A percentile compares a stretch with the other conserved stretches of the same genome.
phyloP scores from a whole-genome alignment of 1,140 invertebrate genomes.

The Epicauta chinensis region DNA sequence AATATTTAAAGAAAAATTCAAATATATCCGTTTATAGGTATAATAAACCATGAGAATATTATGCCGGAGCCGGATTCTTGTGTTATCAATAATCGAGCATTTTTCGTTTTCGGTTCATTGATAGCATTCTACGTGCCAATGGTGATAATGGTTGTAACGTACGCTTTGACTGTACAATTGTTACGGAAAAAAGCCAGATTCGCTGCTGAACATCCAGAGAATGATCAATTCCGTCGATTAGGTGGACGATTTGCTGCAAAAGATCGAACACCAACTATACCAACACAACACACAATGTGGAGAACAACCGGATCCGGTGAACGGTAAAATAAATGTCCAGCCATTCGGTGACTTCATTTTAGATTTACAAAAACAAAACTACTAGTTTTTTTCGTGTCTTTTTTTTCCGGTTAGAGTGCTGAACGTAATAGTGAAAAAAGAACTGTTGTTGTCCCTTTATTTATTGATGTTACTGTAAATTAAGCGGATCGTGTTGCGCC shows the following conservation, averaged over 20 bases:
- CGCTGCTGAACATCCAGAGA: constrained; percentile 55
- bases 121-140: constrained; percentile 92
- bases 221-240: constrained; percentile 52
- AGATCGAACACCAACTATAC: constrained; percentile 42
- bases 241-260: constrained; percentile 56
- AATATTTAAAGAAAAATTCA: background rate
- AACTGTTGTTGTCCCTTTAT: too few species aligned
- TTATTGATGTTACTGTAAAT: too few species aligned
- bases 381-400: too few species aligned
- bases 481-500: too few species aligned
- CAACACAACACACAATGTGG: constrained; percentile 41
- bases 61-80: constrained; percentile 68
- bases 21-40: constrained; percentile 46
- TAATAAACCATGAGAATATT: constrained; percentile 66
- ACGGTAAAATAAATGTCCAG: constrained; percentile 21
- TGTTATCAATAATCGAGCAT: constrained; percentile 79
- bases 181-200: constrained; percentile 66
- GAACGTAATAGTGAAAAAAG: too few species aligned
- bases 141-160: constrained; percentile 85
- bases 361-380: too few species aligned
- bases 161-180: constrained; percentile 80
- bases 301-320: constrained; percentile 44
- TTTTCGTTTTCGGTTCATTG: constrained; percentile 83
- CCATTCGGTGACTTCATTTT: background rate
- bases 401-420: too few species aligned